A percentile compares a stretch with the other conserved stretches of the same genome.
Conservation (phyloP, 2,797 vertebrate genomes). For the Anas acuta region DNA sequence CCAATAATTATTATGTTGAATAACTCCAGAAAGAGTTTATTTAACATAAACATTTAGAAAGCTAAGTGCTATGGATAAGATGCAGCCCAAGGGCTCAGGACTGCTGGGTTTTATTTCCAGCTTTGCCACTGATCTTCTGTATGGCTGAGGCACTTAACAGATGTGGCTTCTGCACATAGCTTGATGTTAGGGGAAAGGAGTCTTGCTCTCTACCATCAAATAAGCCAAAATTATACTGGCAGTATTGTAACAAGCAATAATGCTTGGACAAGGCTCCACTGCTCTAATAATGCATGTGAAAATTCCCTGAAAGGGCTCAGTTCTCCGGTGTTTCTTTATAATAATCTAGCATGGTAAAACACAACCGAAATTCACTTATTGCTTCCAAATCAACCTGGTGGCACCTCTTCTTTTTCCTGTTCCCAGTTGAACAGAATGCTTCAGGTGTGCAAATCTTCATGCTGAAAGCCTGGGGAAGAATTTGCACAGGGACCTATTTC, state of each 20-base stretch:
- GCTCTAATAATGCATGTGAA: neutral
- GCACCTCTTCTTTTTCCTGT: neutral
- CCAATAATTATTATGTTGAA: neutral
- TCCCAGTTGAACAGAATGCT: neutral
- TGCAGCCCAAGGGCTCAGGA: neutral
- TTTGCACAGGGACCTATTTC: neutral
- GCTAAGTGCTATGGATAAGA: neutral
- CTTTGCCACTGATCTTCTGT: neutral
- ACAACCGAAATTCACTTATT: neutral
- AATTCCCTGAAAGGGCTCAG: neutral
- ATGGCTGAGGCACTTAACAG: neutral
- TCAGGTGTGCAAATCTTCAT: neutral
- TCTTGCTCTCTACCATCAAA: neutral
- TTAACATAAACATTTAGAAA: neutral
- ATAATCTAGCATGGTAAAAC: neutral
- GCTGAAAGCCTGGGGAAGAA: neutral
- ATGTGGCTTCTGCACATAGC: neutral
- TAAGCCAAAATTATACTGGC: neutral
- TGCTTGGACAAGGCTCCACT: neutral
- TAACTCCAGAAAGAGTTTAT: conserved; percentile 22
- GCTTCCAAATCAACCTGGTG: neutral
- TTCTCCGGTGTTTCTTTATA: neutral
- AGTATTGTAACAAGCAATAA: neutral
- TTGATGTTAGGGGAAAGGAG: neutral
- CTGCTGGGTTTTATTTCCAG: neutral